These are phyloP conservation scores for Noctua pronuba DNA, from an alignment of 2,888 invertebrate species.

Conservation along the genomic window DNA sequence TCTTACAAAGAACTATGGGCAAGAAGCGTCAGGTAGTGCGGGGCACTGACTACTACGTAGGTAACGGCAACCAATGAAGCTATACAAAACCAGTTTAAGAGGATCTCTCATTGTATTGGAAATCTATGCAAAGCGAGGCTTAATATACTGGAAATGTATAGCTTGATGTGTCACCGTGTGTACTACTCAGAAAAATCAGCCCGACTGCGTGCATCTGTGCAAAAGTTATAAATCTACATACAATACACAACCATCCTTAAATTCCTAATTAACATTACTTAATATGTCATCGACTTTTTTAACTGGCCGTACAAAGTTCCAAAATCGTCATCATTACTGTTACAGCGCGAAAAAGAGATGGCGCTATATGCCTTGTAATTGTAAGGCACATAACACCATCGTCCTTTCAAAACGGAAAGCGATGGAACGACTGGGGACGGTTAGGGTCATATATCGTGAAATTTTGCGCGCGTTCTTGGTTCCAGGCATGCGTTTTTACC, in stretches of 20 bases:
- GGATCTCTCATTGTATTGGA: neutral
- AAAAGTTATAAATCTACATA: slow-evolving; percentile 13
- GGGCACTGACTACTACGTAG: neutral
- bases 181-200: neutral
- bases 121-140: neutral
- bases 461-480: neutral
- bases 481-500: too few species aligned
- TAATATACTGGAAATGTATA: neutral
- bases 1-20: neutral
- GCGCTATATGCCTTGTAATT: neutral
- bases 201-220: slow-evolving; percentile 55
- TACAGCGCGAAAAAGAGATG: slow-evolving; percentile 1
- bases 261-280: slow-evolving; percentile 20
- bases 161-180: neutral
- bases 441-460: neutral
- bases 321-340: neutral
- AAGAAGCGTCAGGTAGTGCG: neutral
- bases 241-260: slow-evolving; percentile 42
- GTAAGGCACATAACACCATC: neutral
- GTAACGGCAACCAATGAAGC: neutral
- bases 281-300: neutral
- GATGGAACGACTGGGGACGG: neutral
- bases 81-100: neutral
- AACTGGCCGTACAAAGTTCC: neutral
- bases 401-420: neutral